phyloP scores from a whole-genome alignment of 2,113 vertebrate genomes.

The Rallus limicola region DNA sequence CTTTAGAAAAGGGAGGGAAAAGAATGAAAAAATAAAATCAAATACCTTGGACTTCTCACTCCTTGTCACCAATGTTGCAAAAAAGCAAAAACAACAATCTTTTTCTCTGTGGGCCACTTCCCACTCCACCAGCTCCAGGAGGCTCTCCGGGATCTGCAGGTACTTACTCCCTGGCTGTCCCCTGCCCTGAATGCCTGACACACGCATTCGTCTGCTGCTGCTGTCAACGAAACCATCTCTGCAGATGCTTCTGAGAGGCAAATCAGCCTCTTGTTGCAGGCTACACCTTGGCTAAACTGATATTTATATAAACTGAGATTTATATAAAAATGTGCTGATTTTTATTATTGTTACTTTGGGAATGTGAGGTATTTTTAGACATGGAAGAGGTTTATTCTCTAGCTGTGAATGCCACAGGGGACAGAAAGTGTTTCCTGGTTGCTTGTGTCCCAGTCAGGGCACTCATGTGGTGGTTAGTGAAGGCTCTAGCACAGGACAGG shows the following conservation, averaged over 20 bases:
- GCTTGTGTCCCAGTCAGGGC: neutral
- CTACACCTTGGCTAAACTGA: neutral
- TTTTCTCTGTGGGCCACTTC: neutral
- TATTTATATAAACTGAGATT: neutral
- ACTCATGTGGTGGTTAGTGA: neutral
- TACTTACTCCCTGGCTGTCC: neutral
- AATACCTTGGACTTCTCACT: neutral
- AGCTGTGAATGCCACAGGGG: neutral
- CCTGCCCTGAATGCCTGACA: neutral
- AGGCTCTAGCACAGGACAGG: neutral
- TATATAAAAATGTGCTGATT: neutral
- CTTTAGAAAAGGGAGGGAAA: neutral
- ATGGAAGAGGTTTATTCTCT: neutral
- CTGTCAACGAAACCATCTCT: neutral
- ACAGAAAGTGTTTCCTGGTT: neutral
- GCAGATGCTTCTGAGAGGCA: neutral
- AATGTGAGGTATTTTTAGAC: neutral
- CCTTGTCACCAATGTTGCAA: neutral
- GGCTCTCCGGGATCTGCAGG: accelerated
- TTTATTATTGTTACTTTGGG: neutral
- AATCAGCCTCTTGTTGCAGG: neutral
- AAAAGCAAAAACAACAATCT: neutral
- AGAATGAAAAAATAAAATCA: neutral
- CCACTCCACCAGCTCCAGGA: neutral
- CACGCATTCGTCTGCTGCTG: neutral